phyloP scores from a whole-genome alignment of 2,113 vertebrate genomes.

The Campylomormyrus tamandua region DNA sequence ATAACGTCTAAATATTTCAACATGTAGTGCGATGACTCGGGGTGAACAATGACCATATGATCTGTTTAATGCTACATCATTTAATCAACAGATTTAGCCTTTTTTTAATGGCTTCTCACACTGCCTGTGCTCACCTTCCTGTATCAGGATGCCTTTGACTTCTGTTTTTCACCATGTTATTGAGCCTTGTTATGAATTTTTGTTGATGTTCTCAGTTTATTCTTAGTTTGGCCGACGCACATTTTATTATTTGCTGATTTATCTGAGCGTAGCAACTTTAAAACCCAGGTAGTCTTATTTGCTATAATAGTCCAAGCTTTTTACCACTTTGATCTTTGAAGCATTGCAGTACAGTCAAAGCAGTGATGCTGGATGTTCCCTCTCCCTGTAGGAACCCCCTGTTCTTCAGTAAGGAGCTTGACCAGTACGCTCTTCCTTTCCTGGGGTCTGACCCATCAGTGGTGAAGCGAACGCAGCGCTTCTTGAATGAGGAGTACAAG shows the following conservation, averaged over 20 bases:
- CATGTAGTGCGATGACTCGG: no score
- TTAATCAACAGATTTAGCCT: neutral
- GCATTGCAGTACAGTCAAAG: neutral
- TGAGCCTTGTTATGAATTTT: neutral
- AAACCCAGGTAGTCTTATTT: neutral
- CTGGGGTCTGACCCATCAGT: slow-evolving; percentile 82
- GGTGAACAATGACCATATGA: neutral
- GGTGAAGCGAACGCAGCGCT: slow-evolving; percentile 84
- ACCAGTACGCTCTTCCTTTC: slow-evolving; percentile 76
- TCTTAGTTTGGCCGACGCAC: neutral
- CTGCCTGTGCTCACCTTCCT: neutral
- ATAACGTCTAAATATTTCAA: neutral
- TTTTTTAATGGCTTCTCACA: neutral
- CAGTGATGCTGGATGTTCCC: neutral
- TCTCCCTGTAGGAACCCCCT: slow-evolving; percentile 62
- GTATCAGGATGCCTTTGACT: neutral
- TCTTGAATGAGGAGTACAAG: slow-evolving; percentile 66
- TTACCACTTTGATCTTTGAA: neutral
- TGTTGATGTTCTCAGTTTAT: neutral
- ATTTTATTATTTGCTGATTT: neutral
- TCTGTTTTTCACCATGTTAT: neutral
- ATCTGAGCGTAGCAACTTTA: neutral
- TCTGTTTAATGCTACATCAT: neutral
- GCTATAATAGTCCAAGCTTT: neutral
- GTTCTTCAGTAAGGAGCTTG: slow-evolving; percentile 78